Evolutionary conservation across 2,888 invertebrate genomes (phyloP).

Genomic region (Lycaena phlaeas): DNA sequence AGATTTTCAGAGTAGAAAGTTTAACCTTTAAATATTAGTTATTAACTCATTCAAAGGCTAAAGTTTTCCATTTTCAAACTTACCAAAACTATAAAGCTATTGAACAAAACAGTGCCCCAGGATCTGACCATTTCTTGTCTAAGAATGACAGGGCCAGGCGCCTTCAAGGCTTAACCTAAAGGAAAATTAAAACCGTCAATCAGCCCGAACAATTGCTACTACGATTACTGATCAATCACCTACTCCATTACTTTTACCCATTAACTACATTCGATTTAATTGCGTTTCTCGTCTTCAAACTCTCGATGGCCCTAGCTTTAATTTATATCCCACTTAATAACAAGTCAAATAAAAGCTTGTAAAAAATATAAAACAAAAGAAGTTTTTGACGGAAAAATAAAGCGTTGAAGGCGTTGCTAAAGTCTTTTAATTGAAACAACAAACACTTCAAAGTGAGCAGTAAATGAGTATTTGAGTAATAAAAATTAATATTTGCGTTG

Average conservation of each 20-base stretch:
- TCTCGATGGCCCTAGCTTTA: neutral
- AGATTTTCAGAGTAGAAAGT: too few relatives aligned
- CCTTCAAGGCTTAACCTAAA: slow-evolving; percentile 24
- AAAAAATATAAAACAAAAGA: slow-evolving; percentile 15
- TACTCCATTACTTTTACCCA: slow-evolving; percentile 50
- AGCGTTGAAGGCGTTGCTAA: slow-evolving; percentile 16
- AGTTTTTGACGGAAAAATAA: slow-evolving; percentile 13
- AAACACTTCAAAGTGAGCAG: slow-evolving; percentile 41
- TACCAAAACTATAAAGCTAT: slow-evolving; percentile 20
- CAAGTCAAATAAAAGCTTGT: too few relatives aligned
- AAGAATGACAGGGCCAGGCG: slow-evolving; percentile 29
- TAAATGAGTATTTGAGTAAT: slow-evolving; percentile 43
- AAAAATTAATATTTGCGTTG: slow-evolving; percentile 66
- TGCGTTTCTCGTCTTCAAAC: slow-evolving; percentile 35
- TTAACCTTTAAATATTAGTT: neutral
- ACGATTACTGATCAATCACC: slow-evolving; percentile 57
- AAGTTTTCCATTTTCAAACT: slow-evolving; percentile 17
- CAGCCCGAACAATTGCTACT: slow-evolving; percentile 30
- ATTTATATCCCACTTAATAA: slow-evolving; percentile 11
- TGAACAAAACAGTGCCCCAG: slow-evolving; percentile 21
- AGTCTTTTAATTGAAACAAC: slow-evolving; percentile 27
- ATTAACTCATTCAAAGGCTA: slow-evolving; percentile 11
- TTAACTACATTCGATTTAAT: slow-evolving; percentile 60
- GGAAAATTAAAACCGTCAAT: slow-evolving; percentile 62
- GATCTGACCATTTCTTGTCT: slow-evolving; percentile 30